A percentile compares a stretch with the other conserved stretches of the same genome.
phyloP scores from a whole-genome alignment of 1,140 invertebrate genomes.

The Harlomillsia oculata region DNA sequence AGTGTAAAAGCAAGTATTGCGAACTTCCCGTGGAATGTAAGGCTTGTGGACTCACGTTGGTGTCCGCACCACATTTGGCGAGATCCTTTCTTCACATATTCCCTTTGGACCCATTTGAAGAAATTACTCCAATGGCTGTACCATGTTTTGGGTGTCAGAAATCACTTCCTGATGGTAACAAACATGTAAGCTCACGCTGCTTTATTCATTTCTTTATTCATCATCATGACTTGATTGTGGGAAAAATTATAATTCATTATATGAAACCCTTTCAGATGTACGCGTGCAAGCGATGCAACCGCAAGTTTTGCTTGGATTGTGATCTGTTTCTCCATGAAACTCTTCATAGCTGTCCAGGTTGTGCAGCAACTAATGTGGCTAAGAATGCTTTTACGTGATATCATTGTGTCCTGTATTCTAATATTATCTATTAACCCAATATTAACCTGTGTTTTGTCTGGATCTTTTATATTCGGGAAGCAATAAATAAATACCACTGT shows the following conservation, averaged over 20 bases:
- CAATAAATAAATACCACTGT: too few species aligned
- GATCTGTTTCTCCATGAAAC: constrained; percentile 89
- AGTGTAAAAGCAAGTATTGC: constrained; percentile 94
- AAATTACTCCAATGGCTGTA: constrained; percentile 46
- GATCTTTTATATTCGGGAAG: too few species aligned
- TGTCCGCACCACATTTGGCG: constrained; percentile 92
- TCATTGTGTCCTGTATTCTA: too few species aligned
- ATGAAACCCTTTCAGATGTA: constrained; percentile 66
- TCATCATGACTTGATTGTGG: too few species aligned
- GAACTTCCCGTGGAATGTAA: constrained; percentile 93
- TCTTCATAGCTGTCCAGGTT: constrained; percentile 88
- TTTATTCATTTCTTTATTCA: constrained; percentile 1
- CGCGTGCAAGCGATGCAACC: constrained; percentile 65
- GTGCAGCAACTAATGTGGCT: constrained; percentile 56
- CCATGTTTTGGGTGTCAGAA: constrained; percentile 64
- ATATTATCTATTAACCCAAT: too few species aligned
- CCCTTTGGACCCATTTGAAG: constrained; percentile 74
- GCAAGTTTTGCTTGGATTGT: constrained; percentile 84
- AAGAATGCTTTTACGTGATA: too few species aligned
- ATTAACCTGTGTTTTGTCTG: too few species aligned
- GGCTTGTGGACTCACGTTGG: constrained; percentile 88
- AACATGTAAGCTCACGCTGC: constrained; percentile 54
- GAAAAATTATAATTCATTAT: too few species aligned
- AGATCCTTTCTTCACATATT: constrained; percentile 95
- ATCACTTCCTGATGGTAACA: constrained; percentile 54